phyloP scores from a whole-genome alignment of 2,888 invertebrate species.

The Acanthosepion pharaonis region DNA sequence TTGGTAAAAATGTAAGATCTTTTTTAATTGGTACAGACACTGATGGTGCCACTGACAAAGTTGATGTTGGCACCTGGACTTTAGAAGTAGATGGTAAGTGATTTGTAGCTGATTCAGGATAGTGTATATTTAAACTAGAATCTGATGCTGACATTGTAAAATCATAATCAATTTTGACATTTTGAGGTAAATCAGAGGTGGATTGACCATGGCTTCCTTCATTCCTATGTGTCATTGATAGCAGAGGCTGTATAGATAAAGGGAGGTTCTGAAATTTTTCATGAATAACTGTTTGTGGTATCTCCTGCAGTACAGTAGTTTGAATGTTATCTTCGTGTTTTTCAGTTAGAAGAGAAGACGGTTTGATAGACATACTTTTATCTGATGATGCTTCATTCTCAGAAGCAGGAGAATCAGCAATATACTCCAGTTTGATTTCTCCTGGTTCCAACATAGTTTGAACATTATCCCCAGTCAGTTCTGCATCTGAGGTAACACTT shows the following conservation, averaged over 20 bases:
- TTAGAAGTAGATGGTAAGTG: neutral
- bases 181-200: neutral
- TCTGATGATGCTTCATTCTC: neutral
- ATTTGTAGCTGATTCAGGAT: neutral
- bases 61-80: neutral
- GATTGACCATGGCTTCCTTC: neutral
- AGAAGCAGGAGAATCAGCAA: conserved; percentile 33
- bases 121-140: neutral
- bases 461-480: neutral
- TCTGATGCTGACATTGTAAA: neutral
- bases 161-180: neutral
- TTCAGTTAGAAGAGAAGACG: neutral
- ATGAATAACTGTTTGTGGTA: neutral
- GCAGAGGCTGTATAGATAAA: neutral
- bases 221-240: neutral
- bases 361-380: neutral
- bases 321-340: conserved; percentile 33
- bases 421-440: conserved; percentile 38
- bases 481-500: neutral
- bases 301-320: neutral
- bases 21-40: neutral
- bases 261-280: neutral
- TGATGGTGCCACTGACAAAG: neutral
- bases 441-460: conserved; percentile 37
- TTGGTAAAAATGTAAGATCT: conserved; percentile 13